Evolutionary conservation across 2,797 vertebrate genomes (phyloP), one percentile per base, ranked within the genome.

Genomic region (Ataeniobius toweri): DNA sequence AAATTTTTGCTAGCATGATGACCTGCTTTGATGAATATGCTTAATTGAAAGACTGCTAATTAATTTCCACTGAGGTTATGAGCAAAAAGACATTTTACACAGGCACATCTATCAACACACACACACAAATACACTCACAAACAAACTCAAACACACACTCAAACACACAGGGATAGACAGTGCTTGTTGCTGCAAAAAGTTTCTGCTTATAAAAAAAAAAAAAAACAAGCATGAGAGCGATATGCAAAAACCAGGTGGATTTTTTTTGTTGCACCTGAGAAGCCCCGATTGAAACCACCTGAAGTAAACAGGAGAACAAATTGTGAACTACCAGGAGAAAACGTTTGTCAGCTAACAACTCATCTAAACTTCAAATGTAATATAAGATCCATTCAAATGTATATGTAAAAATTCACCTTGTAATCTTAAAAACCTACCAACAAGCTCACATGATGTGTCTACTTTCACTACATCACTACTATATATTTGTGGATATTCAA

Each of bases 361-460:
- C 93, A 94, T 94, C 91, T 94, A 92, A 94, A 94, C 94, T 95
- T 94, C 89, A 95, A 94, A 94, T 95, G 93, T 94, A 94, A 95
- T 95, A 94, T 94, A 92, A 94, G 89, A 94, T 83, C 90, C 90
- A 94, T 93, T 94, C 89, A 92, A 88, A 94, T 94, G 92, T 94
- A 89, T 92, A 94, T 90, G 91, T 78, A 50, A 80, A 85, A 78
- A 91, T 88, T 84, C 90, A 91, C 82, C 86, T 84, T 88, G 80
- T 87, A 88, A 91, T 93, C 90, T 92, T 88, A 93, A 92, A 90
- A 93, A 89, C 92, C 93, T 94, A 91, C 89, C 87, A 87, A 85
- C 91, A 84, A 51, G 50, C 77, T 89, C 86, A 58, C 87, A 85
- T 87, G 84, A 55, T 86, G 90, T 88, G 80, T 58, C 76, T 75